Evolutionary conservation across 2,888 invertebrate species (phyloP), one percentile per base, ranked within the genome.

Genomic region (Steromphala cineraria): DNA sequence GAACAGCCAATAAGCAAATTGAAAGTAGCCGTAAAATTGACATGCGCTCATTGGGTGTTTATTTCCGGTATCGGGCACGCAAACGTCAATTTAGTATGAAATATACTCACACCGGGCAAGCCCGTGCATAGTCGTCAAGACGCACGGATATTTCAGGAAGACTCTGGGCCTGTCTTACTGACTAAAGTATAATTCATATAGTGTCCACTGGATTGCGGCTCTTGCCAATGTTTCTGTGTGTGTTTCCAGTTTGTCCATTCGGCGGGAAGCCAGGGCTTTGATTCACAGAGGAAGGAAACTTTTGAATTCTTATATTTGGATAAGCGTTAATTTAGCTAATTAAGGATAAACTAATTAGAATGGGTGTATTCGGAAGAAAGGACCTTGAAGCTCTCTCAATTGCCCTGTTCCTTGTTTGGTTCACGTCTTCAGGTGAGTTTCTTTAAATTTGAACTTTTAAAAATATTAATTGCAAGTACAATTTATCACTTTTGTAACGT

Each of bases 1-100:
- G 62, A 15, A 62, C 15, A 62, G 62, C 62, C 62, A 62, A 62
- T 62, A 62, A 62, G 62, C 62, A 62, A 62, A 62, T 62, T 62
- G 62, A 62, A 62, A 62, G 62, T 62, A 62, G 62, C 62, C 28
- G 62, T 62, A 28, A 62, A 62, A 62, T 62, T 62, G 62, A 62
- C 62, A 62, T 62, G 62, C 62, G 62, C 62, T 62, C 62, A 62
- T 62, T 62, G 62, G 62, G 62, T 62, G 62, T 62, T 62, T 62
- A 62, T 62, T 62, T 62, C 62, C 62, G 62, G 62, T 62, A 62
- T 28, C 28, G 62, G 24, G 28, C 62, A 62, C 62, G 62, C 62
- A 62, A 62, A 62, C 28, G 46, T 46, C 46, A 46, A 46, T 46
- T 46, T 46, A 46, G 46, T 46, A 46, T 28, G 62, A 62, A 62